Base-by-base conservation (phyloP, 2,113 vertebrate genomes). In the Boleophthalmus pectinirostris region DNA sequence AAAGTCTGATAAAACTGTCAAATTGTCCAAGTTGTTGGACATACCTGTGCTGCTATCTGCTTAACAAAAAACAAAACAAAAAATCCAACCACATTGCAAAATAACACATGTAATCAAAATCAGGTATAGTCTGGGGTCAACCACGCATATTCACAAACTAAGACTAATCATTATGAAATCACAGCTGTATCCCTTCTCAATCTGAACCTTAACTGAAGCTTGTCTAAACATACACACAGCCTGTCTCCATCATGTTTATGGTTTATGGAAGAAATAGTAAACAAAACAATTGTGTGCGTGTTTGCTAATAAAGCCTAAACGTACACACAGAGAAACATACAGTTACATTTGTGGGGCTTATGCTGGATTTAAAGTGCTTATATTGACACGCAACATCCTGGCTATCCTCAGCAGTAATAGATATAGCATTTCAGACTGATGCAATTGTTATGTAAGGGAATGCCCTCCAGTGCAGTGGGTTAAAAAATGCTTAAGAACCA, bases 211-310 rank as follows among this genome's bases (percentile, higher is more conserved):
- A 57, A 60, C 56, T 38, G 5, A 3, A 21, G 29, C 46, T 3
- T 29, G 72, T 78, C 65, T 64, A 88, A 88, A 89, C 71, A 80
- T 43, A n/a, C 64, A 49, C 70, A 77, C 87, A 79, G 83, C 71
- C 72, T 23, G 54, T 21, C 60, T 57, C 43, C 53, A 58, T 63
- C 64, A 75, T 87, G 85, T 81, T 80, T 83, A 88, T 1, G 75
- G 45, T 70, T 24, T n/a, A 58, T 29, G 68, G 70, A 23, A 73
- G 54, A 3, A 20, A 16, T 21, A n/a, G 64, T 76, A 82, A 83
- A 82, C 64, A 81, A 20, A 29, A 35, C 13, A 0, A 63, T 58
- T 73, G 76, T 71, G 82, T 8, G 25, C 69, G 61, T 10, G 20
- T 29, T 29, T 16, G 29, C 33, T 54, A 12, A 3, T 70, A 78